These are phyloP conservation scores for Selene dorsalis DNA, from an alignment of 2,797 vertebrate genomes.

Conservation along the genomic window DNA sequence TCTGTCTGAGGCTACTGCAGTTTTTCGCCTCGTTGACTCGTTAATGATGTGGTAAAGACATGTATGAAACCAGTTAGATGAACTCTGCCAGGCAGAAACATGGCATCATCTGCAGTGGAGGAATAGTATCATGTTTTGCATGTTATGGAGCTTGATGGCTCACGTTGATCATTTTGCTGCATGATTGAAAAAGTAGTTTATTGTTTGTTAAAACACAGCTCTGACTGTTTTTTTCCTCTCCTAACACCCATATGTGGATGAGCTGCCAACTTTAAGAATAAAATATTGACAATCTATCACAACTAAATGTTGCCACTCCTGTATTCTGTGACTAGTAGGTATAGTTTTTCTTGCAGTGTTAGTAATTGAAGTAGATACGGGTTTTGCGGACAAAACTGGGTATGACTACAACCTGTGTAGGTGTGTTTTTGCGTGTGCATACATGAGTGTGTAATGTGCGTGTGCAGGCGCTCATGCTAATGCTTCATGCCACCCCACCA, in stretches of 20 bases:
- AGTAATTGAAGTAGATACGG: too few species aligned
- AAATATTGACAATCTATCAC: too few species aligned
- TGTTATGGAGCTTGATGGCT: slow-evolving; percentile 37
- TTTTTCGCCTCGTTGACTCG: slow-evolving; percentile 69
- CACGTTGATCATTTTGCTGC: slow-evolving; percentile 41
- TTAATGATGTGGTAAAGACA: slow-evolving; percentile 77
- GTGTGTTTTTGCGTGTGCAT: too few species aligned
- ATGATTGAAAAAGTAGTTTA: slow-evolving; percentile 55
- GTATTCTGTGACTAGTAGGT: too few species aligned
- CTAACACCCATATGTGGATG: slow-evolving; percentile 1
- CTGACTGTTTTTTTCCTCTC: slow-evolving; percentile 12
- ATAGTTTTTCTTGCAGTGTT: too few species aligned
- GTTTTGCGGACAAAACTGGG: too few species aligned
- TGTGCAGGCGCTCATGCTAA: too few species aligned
- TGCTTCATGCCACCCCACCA: too few species aligned
- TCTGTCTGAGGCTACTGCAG: slow-evolving; percentile 55
- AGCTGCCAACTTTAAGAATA: neutral
- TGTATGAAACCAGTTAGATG: slow-evolving; percentile 70
- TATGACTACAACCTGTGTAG: too few species aligned
- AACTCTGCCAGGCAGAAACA: slow-evolving; percentile 65
- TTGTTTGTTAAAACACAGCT: slow-evolving; percentile 50
- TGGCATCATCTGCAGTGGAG: slow-evolving; percentile 51
- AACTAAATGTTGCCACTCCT: too few species aligned
- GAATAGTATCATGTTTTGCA: slow-evolving; percentile 55
- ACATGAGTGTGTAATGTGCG: too few species aligned